Percentiles rank a stretch among this genome's conserved stretches.
phyloP scores from a whole-genome alignment of 2,113 vertebrate species.

The Scomber scombrus region DNA sequence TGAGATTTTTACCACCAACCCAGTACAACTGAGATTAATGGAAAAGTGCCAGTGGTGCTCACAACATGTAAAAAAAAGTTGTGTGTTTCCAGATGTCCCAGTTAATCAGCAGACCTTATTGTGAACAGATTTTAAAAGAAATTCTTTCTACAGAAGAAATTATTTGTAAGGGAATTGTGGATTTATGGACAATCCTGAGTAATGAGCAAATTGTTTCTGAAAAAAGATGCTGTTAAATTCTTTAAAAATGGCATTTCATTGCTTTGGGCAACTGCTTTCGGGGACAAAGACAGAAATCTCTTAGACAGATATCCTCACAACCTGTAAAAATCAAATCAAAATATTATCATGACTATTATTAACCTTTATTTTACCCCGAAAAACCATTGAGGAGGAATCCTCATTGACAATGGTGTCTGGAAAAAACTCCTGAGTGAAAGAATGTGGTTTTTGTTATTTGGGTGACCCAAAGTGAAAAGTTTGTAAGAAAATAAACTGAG shows the following conservation, averaged over 20 bases:
- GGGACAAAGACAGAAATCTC: background rate
- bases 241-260: no score
- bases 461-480: background rate
- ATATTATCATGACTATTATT: no score
- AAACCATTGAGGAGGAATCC: background rate
- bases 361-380: no score
- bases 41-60: background rate
- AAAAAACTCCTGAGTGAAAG: no score
- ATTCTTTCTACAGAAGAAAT: no score
- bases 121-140: background rate
- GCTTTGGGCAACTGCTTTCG: no score
- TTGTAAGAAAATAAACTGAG: background rate
- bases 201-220: no score
- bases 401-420: no score
- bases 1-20: background rate
- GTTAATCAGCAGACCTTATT: background rate
- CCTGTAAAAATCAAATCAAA: background rate
- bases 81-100: background rate
- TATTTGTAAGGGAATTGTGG: background rate
- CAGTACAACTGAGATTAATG: background rate
- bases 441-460: background rate
- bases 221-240: no score
- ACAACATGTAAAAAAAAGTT: background rate
- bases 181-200: background rate
- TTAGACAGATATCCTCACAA: background rate